Conservation (phyloP, 37 sponge, comb jelly and placozoan species). For the Beroe forskalii region DNA sequence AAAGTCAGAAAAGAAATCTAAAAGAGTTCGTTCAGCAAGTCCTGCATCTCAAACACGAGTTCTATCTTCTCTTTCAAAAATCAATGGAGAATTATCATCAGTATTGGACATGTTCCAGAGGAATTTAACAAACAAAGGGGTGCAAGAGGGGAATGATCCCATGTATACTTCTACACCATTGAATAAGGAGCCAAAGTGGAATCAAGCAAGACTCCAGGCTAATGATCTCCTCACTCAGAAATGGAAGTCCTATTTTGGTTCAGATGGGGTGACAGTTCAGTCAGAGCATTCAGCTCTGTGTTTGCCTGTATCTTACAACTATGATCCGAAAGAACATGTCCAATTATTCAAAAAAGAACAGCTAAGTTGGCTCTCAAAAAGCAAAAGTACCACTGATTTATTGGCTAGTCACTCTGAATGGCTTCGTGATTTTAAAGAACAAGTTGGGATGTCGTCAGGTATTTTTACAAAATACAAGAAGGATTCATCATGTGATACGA, state of each 20-base stretch:
- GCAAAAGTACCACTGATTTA: constrained; percentile 23
- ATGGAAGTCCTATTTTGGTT: constrained; percentile 44
- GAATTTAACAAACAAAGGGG: not conserved
- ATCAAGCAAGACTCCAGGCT: constrained; percentile 23
- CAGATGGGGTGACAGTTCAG: constrained; percentile 45
- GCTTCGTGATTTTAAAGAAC: constrained; percentile 56
- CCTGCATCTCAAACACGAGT: constrained; percentile 51
- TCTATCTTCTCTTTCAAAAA: constrained; percentile 33
- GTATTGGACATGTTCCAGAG: constrained; percentile 57
- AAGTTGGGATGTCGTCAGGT: constrained; percentile 61
- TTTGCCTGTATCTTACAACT: constrained; percentile 34
- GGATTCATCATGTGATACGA: not conserved
- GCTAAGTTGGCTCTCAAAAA: constrained; percentile 35
- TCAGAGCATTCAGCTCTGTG: constrained; percentile 42
- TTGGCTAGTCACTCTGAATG: constrained; percentile 58
- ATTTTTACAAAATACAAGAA: constrained; percentile 1
- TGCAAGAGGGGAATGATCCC: not conserved
- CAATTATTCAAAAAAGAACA: constrained; percentile 14
- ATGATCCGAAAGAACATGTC: constrained; percentile 58
- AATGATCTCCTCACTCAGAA: constrained; percentile 49
- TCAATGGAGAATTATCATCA: constrained; percentile 51
- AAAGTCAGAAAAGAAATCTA: not conserved
- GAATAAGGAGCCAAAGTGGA: constrained; percentile 42
- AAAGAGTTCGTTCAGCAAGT: constrained; percentile 32
- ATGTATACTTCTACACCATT: constrained; percentile 17